Base-by-base conservation (phyloP, 2,113 vertebrate genomes). In the Polyodon spathula region DNA sequence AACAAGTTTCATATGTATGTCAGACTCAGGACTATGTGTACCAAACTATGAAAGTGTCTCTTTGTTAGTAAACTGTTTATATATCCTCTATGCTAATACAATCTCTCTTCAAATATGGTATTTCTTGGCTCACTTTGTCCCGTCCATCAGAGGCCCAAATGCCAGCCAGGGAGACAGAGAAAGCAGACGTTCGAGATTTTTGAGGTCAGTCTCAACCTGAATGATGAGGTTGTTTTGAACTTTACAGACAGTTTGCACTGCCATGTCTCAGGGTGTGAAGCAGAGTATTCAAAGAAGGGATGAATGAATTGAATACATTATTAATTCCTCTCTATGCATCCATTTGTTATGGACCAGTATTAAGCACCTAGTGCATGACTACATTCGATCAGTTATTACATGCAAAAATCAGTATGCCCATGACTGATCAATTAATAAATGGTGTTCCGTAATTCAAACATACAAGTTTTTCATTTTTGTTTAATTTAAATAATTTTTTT, bases 91-190 rank as follows among this genome's bases (percentile, higher is more conserved):
- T 50, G 7, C 11, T 11, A 8, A 4, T 12, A 10, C 46, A 50
- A 10, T 14, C 6, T 10, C 11, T 50, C 11, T 12, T n/a, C 46
- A 50, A 50, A 50, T 62, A 55, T 46, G 10, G 43, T 17, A 53
- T 7, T 53, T 43, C 41, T 62, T 54, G 52, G 60, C 60, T 55
- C 41, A 11, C 2, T 27, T 54, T 55, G 38, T 14, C 8, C 60
- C 27, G 11, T 50, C 46, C 65, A 38, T 48, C 38, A 37, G n/a
- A 56, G 61, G 44, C 2, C 41, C 4, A 37, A 53, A 40, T 4
- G 57, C 40, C 15, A 59, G 17, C n/a, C 39, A 66, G 56, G 37
- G 59, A 56, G 6, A 60, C 38, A 56, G 15, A 65, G 11, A 50
- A 15, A 42, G 4, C 4, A 66, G 52, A 55, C 11, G 9, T 2